Conservation (phyloP, 2,797 vertebrate genomes). For the Darevskia nairensis region DNA sequence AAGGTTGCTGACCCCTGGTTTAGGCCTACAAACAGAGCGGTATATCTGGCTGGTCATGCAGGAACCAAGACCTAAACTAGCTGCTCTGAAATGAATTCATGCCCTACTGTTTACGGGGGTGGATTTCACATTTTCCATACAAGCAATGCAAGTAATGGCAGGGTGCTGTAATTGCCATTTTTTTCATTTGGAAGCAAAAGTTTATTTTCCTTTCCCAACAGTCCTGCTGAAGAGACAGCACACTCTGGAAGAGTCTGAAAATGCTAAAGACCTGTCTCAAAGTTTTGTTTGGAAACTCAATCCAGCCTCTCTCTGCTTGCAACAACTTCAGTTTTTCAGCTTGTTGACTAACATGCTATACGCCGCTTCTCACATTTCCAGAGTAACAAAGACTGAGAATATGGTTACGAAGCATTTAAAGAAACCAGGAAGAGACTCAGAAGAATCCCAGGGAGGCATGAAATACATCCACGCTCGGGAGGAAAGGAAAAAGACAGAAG, state of each 20-base stretch:
- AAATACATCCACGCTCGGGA: not conserved
- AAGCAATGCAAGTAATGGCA: slow-evolving; percentile 4
- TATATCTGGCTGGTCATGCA: not conserved
- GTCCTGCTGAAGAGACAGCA: not conserved
- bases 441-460: not conserved
- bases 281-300: not conserved
- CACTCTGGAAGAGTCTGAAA: not conserved
- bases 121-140: not conserved
- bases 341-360: not conserved
- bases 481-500: no score
- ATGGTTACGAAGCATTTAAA: not conserved
- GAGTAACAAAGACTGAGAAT: not conserved
- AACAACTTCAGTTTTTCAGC: not conserved
- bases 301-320: not conserved
- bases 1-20: not conserved
- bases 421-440: not conserved
- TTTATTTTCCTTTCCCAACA: not conserved
- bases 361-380: not conserved
- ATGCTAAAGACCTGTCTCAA: not conserved
- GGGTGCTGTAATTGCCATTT: not conserved
- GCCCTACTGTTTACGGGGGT: not conserved
- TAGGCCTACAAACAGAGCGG: not conserved
- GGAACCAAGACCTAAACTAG: not conserved
- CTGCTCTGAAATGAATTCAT: not conserved
- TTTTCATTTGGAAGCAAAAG: slow-evolving; percentile 3